These are phyloP conservation scores for Probosciger aterrimus DNA, from an alignment of 2,113 vertebrate genomes.

Conservation along the genomic window DNA sequence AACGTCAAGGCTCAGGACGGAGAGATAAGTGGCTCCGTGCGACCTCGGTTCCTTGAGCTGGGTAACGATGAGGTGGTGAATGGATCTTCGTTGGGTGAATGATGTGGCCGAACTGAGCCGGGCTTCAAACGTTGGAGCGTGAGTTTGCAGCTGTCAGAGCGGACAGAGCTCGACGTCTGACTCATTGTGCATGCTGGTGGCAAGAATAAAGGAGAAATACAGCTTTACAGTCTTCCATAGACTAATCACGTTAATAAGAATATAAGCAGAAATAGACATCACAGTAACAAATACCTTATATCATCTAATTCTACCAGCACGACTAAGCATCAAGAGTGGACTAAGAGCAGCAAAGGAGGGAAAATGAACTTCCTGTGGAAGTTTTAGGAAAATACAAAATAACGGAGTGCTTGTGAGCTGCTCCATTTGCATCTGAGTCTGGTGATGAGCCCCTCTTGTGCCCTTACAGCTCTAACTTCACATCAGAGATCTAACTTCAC, in stretches of 20 bases:
- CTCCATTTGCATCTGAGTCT: rapidly evolving
- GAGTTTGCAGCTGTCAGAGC: background rate
- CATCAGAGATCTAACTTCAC: background rate
- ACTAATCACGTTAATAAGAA: rapidly evolving
- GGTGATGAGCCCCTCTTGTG: rapidly evolving
- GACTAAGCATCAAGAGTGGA: rapidly evolving
- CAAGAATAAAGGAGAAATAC: background rate
- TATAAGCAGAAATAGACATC: rapidly evolving
- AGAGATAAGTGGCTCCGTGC: conserved; percentile 44
- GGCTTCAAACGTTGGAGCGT: background rate
- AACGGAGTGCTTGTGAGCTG: rapidly evolving
- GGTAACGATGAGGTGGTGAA: background rate
- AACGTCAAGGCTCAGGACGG: conserved; percentile 47
- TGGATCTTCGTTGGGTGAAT: background rate
- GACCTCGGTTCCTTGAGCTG: conserved; percentile 49
- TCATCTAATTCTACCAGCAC: rapidly evolving
- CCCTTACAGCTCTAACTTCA: rapidly evolving
- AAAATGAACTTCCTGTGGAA: background rate
- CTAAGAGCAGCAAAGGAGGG: background rate
- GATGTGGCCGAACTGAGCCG: background rate
- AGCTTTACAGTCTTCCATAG: background rate
- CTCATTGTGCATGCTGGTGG: background rate
- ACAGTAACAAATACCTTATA: rapidly evolving
- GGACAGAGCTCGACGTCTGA: background rate
- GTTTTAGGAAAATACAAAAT: background rate